Evolutionary conservation across 2,888 invertebrate species (phyloP).

Genomic region (Nemurella pictetii): DNA sequence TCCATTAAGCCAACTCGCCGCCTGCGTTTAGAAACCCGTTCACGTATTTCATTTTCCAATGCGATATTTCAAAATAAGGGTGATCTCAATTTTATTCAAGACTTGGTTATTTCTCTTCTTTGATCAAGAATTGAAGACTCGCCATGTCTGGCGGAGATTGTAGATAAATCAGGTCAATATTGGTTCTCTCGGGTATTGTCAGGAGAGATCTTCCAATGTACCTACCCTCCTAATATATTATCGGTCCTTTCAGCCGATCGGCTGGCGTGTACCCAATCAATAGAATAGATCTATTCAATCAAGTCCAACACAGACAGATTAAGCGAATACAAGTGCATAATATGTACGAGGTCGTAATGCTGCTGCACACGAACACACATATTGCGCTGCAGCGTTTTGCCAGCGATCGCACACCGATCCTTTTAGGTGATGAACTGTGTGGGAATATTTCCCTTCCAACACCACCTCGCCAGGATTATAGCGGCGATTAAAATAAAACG

Average conservation of each 20-base stretch:
- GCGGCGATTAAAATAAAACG: conserved; percentile 34
- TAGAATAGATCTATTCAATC: not conserved
- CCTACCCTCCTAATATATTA: not conserved
- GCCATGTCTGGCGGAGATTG: conserved; percentile 22
- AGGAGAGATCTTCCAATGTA: not conserved
- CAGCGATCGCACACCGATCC: not conserved
- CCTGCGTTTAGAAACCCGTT: not conserved
- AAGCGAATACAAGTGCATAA: too few relatives aligned
- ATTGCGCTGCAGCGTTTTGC: too few relatives aligned
- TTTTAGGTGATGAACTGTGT: conserved; percentile 31
- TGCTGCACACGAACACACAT: too few relatives aligned
- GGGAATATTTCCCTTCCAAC: conserved; percentile 29
- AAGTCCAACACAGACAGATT: not conserved
- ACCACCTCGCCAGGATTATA: conserved; percentile 29
- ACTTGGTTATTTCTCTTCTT: conserved; percentile 16
- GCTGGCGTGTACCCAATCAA: not conserved
- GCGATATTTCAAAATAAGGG: conserved; percentile 26
- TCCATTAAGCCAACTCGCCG: conserved; percentile 5
- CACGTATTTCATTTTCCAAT: conserved; percentile 26
- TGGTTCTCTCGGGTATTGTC: conserved; percentile 32
- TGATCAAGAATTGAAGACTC: conserved; percentile 24
- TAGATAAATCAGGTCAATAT: conserved; percentile 36
- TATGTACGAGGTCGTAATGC: too few relatives aligned
- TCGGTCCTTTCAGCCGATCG: not conserved
- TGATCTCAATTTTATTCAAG: conserved; percentile 5